These are phyloP conservation scores for Castor canadensis DNA, from an alignment of 2,113 vertebrate species.

Conservation along the genomic window DNA sequence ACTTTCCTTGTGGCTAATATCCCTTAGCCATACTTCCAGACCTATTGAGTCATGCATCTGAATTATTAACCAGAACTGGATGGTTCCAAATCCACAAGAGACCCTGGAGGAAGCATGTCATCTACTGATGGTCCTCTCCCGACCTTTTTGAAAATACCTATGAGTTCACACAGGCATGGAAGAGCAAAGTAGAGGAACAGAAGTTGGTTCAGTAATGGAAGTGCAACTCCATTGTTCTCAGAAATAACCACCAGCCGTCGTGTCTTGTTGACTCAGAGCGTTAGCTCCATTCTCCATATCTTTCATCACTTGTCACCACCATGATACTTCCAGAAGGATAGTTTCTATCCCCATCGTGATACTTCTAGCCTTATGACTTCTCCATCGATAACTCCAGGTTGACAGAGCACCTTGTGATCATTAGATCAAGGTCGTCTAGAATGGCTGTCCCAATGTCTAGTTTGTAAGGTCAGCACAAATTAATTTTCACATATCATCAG, in stretches of 20 bases:
- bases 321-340: not conserved
- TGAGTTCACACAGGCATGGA: not conserved
- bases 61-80: not conserved
- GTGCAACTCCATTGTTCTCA: not conserved
- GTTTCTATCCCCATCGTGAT: rapidly evolving
- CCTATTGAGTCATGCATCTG: not conserved
- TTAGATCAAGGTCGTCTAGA: not conserved
- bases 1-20: rapidly evolving
- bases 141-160: rapidly evolving
- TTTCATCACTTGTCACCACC: not conserved
- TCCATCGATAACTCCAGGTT: not conserved
- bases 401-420: not conserved
- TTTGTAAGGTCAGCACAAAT: not conserved
- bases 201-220: not conserved
- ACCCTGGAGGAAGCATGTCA: rapidly evolving
- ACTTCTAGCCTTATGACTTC: not conserved
- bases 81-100: not conserved
- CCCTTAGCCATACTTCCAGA: not conserved
- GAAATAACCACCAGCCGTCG: not conserved
- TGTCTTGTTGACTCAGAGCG: not conserved
- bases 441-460: no score
- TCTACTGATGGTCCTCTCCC: rapidly evolving
- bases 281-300: rapidly evolving
- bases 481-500: not conserved
- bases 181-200: not conserved